Conservation (phyloP, 2,113 vertebrate species). For the Orthonyx spaldingii region DNA sequence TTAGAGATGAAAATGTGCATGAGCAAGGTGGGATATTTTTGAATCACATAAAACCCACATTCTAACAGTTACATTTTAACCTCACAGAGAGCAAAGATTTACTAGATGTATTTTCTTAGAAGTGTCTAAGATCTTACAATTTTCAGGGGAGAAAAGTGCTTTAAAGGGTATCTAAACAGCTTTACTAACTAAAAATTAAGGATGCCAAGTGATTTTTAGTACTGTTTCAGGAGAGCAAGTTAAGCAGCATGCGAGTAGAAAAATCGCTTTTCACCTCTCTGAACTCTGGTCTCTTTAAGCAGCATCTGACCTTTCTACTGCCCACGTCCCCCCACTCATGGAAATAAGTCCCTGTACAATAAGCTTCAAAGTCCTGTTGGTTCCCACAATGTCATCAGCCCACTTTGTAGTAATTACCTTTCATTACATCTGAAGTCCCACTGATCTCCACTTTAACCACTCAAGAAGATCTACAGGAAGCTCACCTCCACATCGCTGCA, state of each 20-base stretch:
- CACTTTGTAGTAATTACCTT: not conserved
- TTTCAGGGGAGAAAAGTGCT: not conserved
- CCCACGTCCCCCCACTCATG: not conserved
- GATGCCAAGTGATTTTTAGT: not conserved
- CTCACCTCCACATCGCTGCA: not conserved
- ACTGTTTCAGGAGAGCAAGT: not conserved
- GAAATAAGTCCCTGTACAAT: not conserved
- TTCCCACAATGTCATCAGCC: not conserved
- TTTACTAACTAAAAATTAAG: not conserved
- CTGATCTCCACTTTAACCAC: not conserved
- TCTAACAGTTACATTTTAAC: not conserved
- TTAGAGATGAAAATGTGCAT: fast-evolving
- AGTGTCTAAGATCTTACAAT: not conserved
- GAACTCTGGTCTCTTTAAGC: not conserved
- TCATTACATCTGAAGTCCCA: not conserved
- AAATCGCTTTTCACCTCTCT: not conserved
- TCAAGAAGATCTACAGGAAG: not conserved
- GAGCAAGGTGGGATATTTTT: not conserved
- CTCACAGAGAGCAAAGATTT: not conserved
- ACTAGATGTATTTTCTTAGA: not conserved
- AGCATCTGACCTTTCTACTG: not conserved
- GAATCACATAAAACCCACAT: not conserved
- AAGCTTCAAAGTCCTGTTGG: not conserved
- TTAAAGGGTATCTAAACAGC: not conserved
- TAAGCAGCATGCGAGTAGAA: not conserved